Evolutionary conservation across 2,113 vertebrate genomes (phyloP).

Genomic region (Alethe diademata): DNA sequence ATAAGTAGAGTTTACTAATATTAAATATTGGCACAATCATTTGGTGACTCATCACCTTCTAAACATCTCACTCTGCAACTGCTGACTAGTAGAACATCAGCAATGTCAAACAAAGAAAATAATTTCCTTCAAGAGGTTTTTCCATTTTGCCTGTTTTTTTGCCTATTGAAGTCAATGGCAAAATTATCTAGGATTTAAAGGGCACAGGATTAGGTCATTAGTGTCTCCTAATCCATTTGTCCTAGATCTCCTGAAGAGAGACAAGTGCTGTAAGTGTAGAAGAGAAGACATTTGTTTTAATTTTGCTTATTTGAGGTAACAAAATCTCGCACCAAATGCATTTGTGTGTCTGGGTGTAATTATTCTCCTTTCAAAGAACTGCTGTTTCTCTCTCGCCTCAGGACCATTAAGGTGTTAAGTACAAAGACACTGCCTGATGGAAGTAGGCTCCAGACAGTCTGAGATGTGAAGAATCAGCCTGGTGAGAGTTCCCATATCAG

Average conservation of each 20-base stretch:
- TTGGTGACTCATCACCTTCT: background rate
- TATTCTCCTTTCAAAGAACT: constrained; percentile 67
- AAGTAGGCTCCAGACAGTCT: constrained; percentile 83
- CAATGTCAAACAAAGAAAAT: background rate
- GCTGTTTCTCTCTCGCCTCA: constrained; percentile 58
- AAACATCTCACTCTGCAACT: background rate
- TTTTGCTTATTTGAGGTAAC: constrained; percentile 78
- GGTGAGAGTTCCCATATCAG: constrained; percentile 62
- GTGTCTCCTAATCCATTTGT: constrained; percentile 49
- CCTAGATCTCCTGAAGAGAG: constrained; percentile 48
- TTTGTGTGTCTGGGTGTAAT: constrained; percentile 76
- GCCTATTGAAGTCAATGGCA: background rate
- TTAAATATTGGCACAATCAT: background rate
- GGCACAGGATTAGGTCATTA: constrained; percentile 29
- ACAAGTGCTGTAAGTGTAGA: constrained; percentile 67
- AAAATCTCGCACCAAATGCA: constrained; percentile 77
- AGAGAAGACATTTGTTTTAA: constrained; percentile 75
- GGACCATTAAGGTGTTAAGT: constrained; percentile 81
- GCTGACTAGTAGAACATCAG: background rate
- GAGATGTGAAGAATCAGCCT: constrained; percentile 64
- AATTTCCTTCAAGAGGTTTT: background rate
- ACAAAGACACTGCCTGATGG: constrained; percentile 68
- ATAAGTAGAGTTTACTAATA: background rate
- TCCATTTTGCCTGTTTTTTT: background rate
- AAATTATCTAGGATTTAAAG: constrained; percentile 32